Evolutionary conservation across 1,140 invertebrate genomes (phyloP).

Genomic region (Nylanderia fulva): DNA sequence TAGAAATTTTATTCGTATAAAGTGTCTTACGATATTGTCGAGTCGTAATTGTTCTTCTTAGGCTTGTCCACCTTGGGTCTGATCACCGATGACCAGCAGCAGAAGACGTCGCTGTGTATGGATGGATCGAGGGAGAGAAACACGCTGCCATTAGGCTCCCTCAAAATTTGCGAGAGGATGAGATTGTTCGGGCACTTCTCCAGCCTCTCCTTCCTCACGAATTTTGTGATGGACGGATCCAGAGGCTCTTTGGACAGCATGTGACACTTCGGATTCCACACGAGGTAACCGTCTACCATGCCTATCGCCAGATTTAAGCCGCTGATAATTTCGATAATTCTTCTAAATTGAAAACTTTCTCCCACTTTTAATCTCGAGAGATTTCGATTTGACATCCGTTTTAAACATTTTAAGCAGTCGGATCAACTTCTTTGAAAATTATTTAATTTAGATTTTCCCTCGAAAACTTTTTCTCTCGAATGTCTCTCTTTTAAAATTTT

Average conservation of each 20-base stretch:
- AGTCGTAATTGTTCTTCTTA: conserved; percentile 80
- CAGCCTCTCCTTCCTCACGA: conserved; percentile 87
- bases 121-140: conserved; percentile 77
- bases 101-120: conserved; percentile 79
- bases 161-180: conserved; percentile 84
- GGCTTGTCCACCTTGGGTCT: conserved; percentile 74
- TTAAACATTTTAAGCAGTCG: background rate
- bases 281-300: conserved; percentile 86
- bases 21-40: conserved; percentile 84
- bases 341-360: background rate
- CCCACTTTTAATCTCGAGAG: too few species aligned
- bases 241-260: conserved; percentile 90
- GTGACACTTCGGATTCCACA: conserved; percentile 89
- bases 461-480: too few species aligned
- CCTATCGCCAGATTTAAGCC: conserved; percentile 12
- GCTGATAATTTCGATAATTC: background rate
- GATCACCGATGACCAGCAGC: conserved; percentile 87
- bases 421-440: too few species aligned
- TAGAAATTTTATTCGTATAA: background rate
- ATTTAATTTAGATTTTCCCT: too few species aligned
- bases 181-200: conserved; percentile 86
- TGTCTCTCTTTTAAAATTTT: too few species aligned
- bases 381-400: background rate
- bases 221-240: conserved; percentile 88
- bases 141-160: conserved; percentile 78